A percentile compares a stretch with the other conserved stretches of the same genome.
These are phyloP conservation scores for Deroplatys truncata DNA, from an alignment of 2,888 invertebrate genomes.

Conservation along the genomic window DNA sequence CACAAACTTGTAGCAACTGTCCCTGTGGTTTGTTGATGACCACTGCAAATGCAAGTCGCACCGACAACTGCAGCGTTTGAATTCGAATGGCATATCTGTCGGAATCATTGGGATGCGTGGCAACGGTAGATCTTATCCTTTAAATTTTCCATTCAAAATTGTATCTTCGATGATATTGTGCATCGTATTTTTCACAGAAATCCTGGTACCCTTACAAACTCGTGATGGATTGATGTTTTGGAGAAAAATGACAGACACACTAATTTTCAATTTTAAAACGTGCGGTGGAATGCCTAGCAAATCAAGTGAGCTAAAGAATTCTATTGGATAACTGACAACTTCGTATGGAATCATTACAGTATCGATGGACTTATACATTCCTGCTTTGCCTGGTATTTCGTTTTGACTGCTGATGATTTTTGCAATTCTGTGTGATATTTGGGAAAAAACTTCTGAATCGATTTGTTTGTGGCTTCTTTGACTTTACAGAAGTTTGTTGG, in stretches of 20 bases:
- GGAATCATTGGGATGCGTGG: slow-evolving; percentile 38
- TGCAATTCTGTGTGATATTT: slow-evolving; percentile 14
- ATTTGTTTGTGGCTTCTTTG: slow-evolving; percentile 8
- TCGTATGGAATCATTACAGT: slow-evolving; percentile 20
- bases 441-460: slow-evolving; percentile 2
- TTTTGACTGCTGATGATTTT: slow-evolving; percentile 20
- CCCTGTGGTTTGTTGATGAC: slow-evolving; percentile 42
- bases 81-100: slow-evolving; percentile 35
- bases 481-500: slow-evolving; percentile 9
- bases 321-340: slow-evolving; percentile 31
- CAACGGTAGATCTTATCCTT: slow-evolving; percentile 32
- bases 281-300: slow-evolving; percentile 36
- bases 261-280: slow-evolving; percentile 36
- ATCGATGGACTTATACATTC: slow-evolving; percentile 26
- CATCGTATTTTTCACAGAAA: slow-evolving; percentile 24
- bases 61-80: slow-evolving; percentile 37
- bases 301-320: slow-evolving; percentile 36
- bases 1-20: slow-evolving; percentile 31
- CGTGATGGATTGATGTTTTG: slow-evolving; percentile 37
- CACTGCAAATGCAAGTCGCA: slow-evolving; percentile 38
- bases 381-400: slow-evolving; percentile 1
- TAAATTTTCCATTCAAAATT: slow-evolving; percentile 34
- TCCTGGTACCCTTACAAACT: slow-evolving; percentile 35
- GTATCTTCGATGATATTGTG: slow-evolving; percentile 34
- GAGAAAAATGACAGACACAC: slow-evolving; percentile 35